These are phyloP conservation scores for Marcusenius ussheri DNA, from an alignment of 2,113 vertebrate genomes.

Conservation along the genomic window DNA sequence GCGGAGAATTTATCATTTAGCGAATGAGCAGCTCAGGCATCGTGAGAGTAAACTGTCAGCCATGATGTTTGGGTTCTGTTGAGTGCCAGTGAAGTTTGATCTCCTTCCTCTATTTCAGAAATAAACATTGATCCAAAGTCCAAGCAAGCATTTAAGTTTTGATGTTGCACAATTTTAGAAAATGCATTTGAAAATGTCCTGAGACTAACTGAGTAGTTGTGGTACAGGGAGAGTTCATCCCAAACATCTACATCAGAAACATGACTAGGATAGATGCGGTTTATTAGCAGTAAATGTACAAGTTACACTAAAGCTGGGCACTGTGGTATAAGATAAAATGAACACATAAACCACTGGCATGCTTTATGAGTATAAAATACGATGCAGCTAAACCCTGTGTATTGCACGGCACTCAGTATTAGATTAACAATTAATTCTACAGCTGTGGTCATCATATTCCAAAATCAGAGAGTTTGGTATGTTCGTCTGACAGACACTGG, in stretches of 20 bases:
- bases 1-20: neutral
- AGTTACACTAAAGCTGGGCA: neutral
- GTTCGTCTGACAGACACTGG: neutral
- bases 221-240: neutral
- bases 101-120: neutral
- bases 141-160: neutral
- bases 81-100: neutral
- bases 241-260: neutral
- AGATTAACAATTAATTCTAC: neutral
- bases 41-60: neutral
- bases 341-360: neutral
- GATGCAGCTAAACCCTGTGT: neutral
- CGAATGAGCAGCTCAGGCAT: neutral
- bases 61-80: neutral
- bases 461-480: neutral
- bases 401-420: neutral
- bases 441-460: neutral
- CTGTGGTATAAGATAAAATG: neutral
- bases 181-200: neutral
- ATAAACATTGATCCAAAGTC: neutral
- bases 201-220: neutral
- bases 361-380: neutral
- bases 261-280: neutral
- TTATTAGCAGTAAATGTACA: neutral
- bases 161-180: neutral